Base-by-base conservation (phyloP, 2,888 invertebrate genomes). In the Dromius quadrimaculatus region DNA sequence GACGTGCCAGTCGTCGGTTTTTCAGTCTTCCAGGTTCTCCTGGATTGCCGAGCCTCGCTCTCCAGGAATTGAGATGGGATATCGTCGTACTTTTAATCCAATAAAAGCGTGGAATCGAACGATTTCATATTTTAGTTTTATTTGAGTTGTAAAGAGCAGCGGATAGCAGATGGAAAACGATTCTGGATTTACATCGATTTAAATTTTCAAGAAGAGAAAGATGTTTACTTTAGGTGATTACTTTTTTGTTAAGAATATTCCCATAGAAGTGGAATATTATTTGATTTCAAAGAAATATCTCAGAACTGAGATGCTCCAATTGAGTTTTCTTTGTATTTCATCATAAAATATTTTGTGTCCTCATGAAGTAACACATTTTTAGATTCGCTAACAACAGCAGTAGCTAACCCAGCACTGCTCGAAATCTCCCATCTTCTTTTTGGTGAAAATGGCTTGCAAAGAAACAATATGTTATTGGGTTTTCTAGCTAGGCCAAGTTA, bases 101-200 rank as follows among this genome's bases (percentile, higher is more conserved):
- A 59, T 38, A 38, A 59, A 59, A 54, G 50, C 59, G 59, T 20
- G 20, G 59, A 59, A 59, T 34, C 59, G 59, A 59, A 59, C 38
- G 19, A 38, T 59, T 57, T 59, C 59, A 59, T 59, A 59, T 59
- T 59, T 59, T 59, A 59, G 59, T 59, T 59, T 59, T 59, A 59
- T 59, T 59, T 59, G 59, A 59, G 59, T 59, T 59, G 34, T 20
- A 59, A 59, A 59, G 8, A 38, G n/a, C n/a, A 28, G 41, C 41
- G 41, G 17, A 41, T n/a, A n/a, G n/a, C n/a, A n/a, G 13, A 15
- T 15, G 41, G 11, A 17, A 11, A 41, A 17, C 41, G 41, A 41
- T 11, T 9, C 13, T 17, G 50, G 50, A 54, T 9, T 28, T 54
- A 54, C 50, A 54, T 54, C 13, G 23, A 54, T 47, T 47, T 47